Conservation (phyloP, 2,888 invertebrate species). For the Nyleta sp. region DNA sequence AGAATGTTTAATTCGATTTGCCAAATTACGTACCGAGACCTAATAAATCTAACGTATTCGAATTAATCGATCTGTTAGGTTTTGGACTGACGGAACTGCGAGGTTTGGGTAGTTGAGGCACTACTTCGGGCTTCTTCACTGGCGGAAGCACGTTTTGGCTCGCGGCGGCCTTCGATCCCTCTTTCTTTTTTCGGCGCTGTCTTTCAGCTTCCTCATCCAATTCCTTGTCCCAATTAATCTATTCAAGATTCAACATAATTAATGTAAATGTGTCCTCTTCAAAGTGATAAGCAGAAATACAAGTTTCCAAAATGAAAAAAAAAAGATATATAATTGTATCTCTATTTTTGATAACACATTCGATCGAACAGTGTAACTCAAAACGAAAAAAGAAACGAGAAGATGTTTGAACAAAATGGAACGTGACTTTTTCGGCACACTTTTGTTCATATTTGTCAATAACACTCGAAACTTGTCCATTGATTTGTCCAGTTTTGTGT, state of each 20-base stretch:
- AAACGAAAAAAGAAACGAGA: neutral
- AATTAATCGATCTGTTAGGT: conserved; percentile 81
- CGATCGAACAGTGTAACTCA: neutral
- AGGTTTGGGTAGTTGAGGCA: conserved; percentile 86
- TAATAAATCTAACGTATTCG: conserved; percentile 83
- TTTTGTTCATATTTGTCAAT: conserved; percentile 39
- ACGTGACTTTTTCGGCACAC: conserved; percentile 4
- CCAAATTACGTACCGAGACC: conserved; percentile 81
- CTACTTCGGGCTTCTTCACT: conserved; percentile 81
- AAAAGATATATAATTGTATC: too few relatives aligned
- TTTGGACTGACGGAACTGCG: conserved; percentile 84
- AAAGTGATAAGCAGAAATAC: too few relatives aligned
- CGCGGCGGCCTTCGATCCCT: conserved; percentile 85
- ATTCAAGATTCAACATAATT: conserved; percentile 4
- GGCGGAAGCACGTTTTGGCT: conserved; percentile 79
- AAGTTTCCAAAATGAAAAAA: too few relatives aligned
- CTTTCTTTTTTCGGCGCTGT: conserved; percentile 91
- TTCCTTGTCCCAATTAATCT: conserved; percentile 91
- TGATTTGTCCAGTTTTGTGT: conserved; percentile 45
- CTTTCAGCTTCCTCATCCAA: conserved; percentile 93
- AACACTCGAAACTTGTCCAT: conserved; percentile 28
- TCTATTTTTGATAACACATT: neutral
- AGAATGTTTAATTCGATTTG: too few relatives aligned
- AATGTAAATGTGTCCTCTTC: too few relatives aligned
- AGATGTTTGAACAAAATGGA: conserved; percentile 12